Evolutionary conservation across 2,797 vertebrate genomes (phyloP), one percentile per base, ranked within the genome.

Genomic region (Vespertilio murinus): DNA sequence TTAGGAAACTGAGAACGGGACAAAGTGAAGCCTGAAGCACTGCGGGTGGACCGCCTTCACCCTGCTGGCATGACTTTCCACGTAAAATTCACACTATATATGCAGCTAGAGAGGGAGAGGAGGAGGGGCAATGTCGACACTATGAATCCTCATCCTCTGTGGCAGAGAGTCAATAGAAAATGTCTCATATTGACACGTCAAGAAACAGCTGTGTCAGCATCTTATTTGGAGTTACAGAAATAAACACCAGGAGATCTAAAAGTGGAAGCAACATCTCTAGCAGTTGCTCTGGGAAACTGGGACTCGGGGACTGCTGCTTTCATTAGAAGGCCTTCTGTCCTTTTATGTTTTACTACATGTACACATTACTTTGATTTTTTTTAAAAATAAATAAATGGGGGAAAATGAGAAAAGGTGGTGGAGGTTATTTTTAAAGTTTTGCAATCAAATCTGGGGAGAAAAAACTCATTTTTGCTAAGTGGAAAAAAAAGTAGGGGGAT

Each of bases 151-250:
- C 90, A 59, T 81, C 92, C 86, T 89, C 75, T 13, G 6, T 30
- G 70, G 80, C 80, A 77, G 65, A 35, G 20, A 88, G 73, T 93
- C 96, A 56, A 94, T 38, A 96, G 90, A 78, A 91, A 93, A 91
- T 59, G 93, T 88, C 94, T 95, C 75, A 49, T 88, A 69, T 22
- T 95, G 96, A 96, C 65, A 95, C 95, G 88, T 94, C 91, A 74
- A 92, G 88, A 90, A 95, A 93, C 20, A 82, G 93, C 95, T n/a
- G n/a, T 80, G 38, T 79, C 82, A 75, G 95, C 94, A 90, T 88
- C 94, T 92, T 82, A 82, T 82, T 82, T 93, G 52, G 73, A 67
- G 69, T 91, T 83, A 87, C 28, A 78, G 87, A 96, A 93, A 91
- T 65, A 90, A 96, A 95, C 49, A 93, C 38, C 67, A 80, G 30